Percentiles rank a stretch among this genome's conserved stretches.
phyloP scores from a whole-genome alignment of 2,797 vertebrate species.

The Bradypus variegatus region DNA sequence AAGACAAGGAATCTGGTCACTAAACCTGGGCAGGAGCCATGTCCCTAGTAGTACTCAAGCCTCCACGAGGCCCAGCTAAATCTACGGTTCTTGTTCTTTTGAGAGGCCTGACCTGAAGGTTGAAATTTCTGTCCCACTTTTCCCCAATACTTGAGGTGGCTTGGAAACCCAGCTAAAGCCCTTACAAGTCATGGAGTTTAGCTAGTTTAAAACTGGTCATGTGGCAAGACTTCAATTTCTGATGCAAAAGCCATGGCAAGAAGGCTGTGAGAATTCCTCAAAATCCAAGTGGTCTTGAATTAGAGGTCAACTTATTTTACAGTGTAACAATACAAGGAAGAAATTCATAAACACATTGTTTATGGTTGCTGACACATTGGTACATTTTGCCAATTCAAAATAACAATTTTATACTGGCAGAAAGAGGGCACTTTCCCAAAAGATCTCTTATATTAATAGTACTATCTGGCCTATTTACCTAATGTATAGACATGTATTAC shows the following conservation, averaged over 20 bases:
- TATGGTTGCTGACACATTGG: not conserved
- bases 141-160: not conserved
- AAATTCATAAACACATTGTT: slow-evolving; percentile 21
- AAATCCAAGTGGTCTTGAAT: not conserved
- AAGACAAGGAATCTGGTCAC: not conserved
- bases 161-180: slow-evolving; percentile 15
- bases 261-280: slow-evolving; percentile 9
- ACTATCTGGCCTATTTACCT: not conserved
- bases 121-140: slow-evolving; percentile 9
- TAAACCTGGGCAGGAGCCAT: not conserved
- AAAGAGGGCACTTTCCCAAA: slow-evolving; percentile 15
- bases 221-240: not conserved
- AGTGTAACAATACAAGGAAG: not conserved
- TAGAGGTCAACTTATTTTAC: not conserved
- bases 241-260: not conserved
- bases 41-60: not conserved
- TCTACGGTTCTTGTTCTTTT: not conserved
- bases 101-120: not conserved
- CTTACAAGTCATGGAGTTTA: not conserved
- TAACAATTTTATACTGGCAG: slow-evolving; percentile 16
- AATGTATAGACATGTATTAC: too few relatives aligned
- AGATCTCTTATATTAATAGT: not conserved
- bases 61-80: not conserved
- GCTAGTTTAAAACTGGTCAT: not conserved
- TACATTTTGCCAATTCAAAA: slow-evolving; percentile 42